These are phyloP conservation scores for Drosophila biarmipes DNA, from an alignment of 1,140 invertebrate genomes.

Conservation along the genomic window DNA sequence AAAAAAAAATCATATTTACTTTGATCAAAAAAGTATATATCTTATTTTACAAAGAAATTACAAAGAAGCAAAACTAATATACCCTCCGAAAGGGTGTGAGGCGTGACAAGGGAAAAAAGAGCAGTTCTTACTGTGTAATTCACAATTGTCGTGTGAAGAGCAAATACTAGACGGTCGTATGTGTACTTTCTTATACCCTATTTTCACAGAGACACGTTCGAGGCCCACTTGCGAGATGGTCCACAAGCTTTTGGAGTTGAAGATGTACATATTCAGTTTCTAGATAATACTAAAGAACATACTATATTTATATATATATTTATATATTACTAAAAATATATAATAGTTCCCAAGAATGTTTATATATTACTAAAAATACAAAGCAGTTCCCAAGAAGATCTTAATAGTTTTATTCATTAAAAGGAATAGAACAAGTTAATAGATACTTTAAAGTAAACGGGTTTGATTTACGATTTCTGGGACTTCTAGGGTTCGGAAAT, in stretches of 20 bases:
- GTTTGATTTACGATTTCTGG: no score
- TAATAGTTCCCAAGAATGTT: no score
- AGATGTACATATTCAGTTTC: background rate
- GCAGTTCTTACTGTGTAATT: constrained; percentile 53
- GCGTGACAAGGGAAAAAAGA: background rate
- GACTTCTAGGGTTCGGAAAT: no score
- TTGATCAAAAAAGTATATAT: background rate
- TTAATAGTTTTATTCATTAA: no score
- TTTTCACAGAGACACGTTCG: background rate
- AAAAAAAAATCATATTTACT: background rate
- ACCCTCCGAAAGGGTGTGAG: background rate
- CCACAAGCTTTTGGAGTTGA: background rate
- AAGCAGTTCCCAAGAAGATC: no score
- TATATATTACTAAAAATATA: no score
- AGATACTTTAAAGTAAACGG: no score
- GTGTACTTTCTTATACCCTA: background rate
- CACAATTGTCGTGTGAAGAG: constrained; percentile 76
- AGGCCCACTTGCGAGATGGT: background rate
- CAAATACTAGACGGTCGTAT: constrained; percentile 41
- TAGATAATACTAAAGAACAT: background rate
- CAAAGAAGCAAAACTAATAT: background rate
- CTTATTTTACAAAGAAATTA: background rate
- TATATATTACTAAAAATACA: no score
- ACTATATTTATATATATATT: no score
- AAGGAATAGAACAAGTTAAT: no score